Evolutionary conservation across 2,797 vertebrate species (phyloP).

Genomic region (Chaenodraco wilsoni): DNA sequence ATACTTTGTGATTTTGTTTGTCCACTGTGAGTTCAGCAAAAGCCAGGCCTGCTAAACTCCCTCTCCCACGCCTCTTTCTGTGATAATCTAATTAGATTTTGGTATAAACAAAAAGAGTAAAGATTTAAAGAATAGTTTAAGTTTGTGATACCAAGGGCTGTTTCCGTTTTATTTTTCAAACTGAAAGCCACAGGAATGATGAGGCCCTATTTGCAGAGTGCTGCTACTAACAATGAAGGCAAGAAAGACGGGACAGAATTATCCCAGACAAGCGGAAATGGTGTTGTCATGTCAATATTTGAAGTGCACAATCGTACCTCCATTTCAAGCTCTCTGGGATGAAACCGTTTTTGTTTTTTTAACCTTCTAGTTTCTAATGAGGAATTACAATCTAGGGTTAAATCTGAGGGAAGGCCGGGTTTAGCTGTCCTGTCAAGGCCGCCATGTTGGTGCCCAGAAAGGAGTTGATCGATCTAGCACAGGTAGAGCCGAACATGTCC

Average conservation of each 20-base stretch:
- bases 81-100: conserved; percentile 71
- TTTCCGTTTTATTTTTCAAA: conserved; percentile 81
- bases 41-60: conserved; percentile 71
- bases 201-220: conserved; percentile 74
- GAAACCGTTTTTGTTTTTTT: conserved; percentile 12
- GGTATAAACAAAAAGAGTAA: conserved; percentile 61
- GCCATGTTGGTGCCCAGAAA: conserved; percentile 71
- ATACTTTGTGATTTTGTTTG: conserved; percentile 83
- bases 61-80: conserved; percentile 61
- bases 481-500: conserved; percentile 80
- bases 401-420: conserved; percentile 68
- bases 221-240: conserved; percentile 67
- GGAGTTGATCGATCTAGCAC: conserved; percentile 83
- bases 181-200: conserved; percentile 74
- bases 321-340: conserved; percentile 50
- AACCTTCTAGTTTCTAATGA: conserved; percentile 63
- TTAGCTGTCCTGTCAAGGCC: conserved; percentile 70
- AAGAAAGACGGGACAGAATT: conserved; percentile 30
- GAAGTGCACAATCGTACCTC: conserved; percentile 20
- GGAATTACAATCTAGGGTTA: conserved; percentile 65
- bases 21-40: conserved; percentile 81
- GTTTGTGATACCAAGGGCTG: conserved; percentile 80
- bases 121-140: conserved; percentile 72
- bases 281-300: conserved; percentile 24
- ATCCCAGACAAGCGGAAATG: conserved; percentile 32